Evolutionary conservation across 2,113 vertebrate species (phyloP).

Genomic region (Pionites leucogaster): DNA sequence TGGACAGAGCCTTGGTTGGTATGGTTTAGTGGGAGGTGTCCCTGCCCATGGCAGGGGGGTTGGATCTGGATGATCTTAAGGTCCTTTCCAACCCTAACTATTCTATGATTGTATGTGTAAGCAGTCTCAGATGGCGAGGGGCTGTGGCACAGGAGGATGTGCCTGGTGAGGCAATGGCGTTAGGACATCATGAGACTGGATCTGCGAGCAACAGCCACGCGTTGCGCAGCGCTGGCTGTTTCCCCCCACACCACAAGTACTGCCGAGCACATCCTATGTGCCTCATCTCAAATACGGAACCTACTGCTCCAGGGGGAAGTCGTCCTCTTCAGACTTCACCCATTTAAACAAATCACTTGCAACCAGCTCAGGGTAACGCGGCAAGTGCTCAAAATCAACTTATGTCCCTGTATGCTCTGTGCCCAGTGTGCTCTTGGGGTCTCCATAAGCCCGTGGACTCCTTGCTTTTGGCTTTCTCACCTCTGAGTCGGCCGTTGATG

Average conservation of each 20-base stretch:
- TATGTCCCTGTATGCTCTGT: accelerated
- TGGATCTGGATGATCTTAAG: too few relatives aligned
- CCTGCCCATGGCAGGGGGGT: too few relatives aligned
- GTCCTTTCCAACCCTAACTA: too few relatives aligned
- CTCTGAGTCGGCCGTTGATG: neutral
- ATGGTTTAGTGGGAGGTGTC: too few relatives aligned
- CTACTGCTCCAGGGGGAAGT: accelerated
- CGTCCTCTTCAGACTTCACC: too few relatives aligned
- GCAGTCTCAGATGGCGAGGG: neutral
- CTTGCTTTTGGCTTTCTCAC: neutral
- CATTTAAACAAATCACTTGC: accelerated
- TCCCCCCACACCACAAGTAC: neutral
- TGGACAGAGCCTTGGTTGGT: too few relatives aligned
- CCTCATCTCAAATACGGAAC: neutral
- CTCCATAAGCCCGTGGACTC: accelerated
- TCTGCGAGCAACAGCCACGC: accelerated
- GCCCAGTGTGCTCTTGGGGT: accelerated
- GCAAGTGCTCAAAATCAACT: neutral
- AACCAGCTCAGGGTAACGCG: accelerated
- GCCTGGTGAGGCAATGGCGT: neutral
- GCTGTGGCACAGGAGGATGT: neutral
- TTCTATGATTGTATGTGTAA: neutral
- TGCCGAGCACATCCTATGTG: accelerated
- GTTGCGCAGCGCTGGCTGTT: accelerated
- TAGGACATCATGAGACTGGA: accelerated